Evolutionary conservation across 2,888 invertebrate genomes (phyloP), one percentile per base, ranked within the genome.

Genomic region (Noctua fimbriata): DNA sequence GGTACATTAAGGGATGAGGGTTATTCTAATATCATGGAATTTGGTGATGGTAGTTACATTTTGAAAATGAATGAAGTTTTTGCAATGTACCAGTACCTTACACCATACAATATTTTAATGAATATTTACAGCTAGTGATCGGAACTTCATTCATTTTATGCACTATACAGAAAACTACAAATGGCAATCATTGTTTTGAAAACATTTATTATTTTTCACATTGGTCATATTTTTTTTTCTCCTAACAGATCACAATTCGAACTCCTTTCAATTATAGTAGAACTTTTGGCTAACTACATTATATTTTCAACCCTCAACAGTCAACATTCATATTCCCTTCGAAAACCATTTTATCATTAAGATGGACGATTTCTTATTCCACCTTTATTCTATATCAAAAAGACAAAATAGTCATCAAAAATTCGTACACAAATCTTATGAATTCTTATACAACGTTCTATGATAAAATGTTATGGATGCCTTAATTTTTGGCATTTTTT

Each of bases 151-250:
- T 92, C 92, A 93, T 92, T 92, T 90, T 92, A 90, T 87, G 88
- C 85, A 84, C 80, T 86, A 75, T 84, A 86, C 87, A 90, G 82
- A 90, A 92, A 92, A 93, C 91, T 93, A 92, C 90, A 93, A 90
- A 89, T 91, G 91, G 87, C 63, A 81, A 81, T 80, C 72, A 85
- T 89, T 92, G 93, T 95, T 96, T 96, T 95, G 89, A 92, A 96
- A 95, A 96, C 95, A 95, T 96, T 97, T 96, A 96, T 96, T 96
- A 90, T 92, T 92, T 93, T 95, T 94, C 96, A 96, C 96, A 96
- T 96, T 97, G 96, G 96, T 96, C 96, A 93, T 92, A 44, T 91
- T 91, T 92, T 92, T 92, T 92, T 91, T 87, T 91, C 88, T 90
- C 90, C 92, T 93, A 92, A 94, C 93, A 93, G 94, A 95, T 95